Base-by-base conservation (phyloP, 2,797 vertebrate species). In the Borostomias antarcticus region DNA sequence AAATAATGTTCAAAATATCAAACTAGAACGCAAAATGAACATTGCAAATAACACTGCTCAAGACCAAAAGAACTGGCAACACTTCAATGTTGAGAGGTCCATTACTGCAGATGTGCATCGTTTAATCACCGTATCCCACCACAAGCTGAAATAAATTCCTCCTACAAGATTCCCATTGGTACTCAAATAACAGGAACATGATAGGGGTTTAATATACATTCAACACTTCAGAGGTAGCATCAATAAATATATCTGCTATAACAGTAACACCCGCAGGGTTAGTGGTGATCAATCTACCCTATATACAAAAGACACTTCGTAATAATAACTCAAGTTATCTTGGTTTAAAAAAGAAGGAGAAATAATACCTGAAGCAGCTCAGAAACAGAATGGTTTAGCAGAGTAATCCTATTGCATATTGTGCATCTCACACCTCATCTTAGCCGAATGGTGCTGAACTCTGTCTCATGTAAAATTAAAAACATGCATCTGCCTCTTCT, bases 391-490 rank as follows among this genome's bases (percentile, higher is more conserved):
- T 45, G n/a, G n/a, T n/a, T 85, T 72, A 78, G 82, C 73, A 77
- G 69, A 79, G 66, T 62, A 62, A 64, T 66, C 71, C 69, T 82
- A 86, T 85, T 90, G 86, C 89, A 89, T 85, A 79, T 70, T 59
- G 53, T 15, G 50, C 30, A 63, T 64, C 52, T 45, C 63, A 79
- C 69, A 77, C 71, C 64, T 73, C 61, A 32, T 28, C 35, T 47
- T 37, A 71, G 29, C 64, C 79, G 71, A 87, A 82, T 82, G n/a
- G n/a, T n/a, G n/a, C n/a, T n/a, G 68, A 64, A 81, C 78, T 82
- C 73, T 82, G 62, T 84, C 73, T 37, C 3, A 32, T 52, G 48
- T 19, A 82, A 61, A 87, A 88, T 86, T 90, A 86, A 91, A 91
- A 92, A 74, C 79, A 71, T n/a, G 6, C 8, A 32, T 58, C 26